Evolutionary conservation across 2,113 vertebrate species (phyloP), one percentile per base, ranked within the genome.

Genomic region (Nestor notabilis): DNA sequence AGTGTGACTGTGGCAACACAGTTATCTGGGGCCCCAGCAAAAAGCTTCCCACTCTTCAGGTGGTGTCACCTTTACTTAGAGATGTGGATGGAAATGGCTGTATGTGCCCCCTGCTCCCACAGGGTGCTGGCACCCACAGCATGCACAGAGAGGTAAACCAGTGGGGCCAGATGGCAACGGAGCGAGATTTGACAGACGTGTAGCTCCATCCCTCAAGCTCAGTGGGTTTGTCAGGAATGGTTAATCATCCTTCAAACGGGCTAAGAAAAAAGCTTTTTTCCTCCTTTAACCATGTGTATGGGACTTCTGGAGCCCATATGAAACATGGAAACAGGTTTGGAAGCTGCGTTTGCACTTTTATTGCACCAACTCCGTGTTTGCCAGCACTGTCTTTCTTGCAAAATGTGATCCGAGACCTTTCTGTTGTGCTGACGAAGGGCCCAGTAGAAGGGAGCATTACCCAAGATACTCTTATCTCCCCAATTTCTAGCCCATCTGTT

Each of bases 161-260:
- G 90, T 28, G 2, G 86, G 95, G 86, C 93, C 96, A 96, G 97
- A 95, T 97, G 96, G 96, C 4, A 7, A n/a, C 0, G 15, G 92
- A 96, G 66, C 41, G 83, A 41, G 46, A 90, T 90, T 76, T 96
- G 60, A 93, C 88, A 80, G 81, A 44, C 88, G 52, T 52, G 28
- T 83, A 81, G 87, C 77, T 95, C 66, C 74, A 83, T 78, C 71
- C 33, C 87, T 96, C 89, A 83, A 53, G 87, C 77, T 95, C 96
- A 97, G 83, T 81, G 89, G 28, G 75, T 95, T 96, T 97, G 97
- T 98, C 96, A 97, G 74, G 93, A 96, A 93, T 82, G 76, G 90
- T 97, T 97, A 95, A 95, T 97, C 95, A 93, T 47, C 82, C 35
- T 29, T 65, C 24, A n/a, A n/a, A 44, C 1, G 5, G 46, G 50